phyloP scores from a whole-genome alignment of 2,797 vertebrate genomes.

The Chiroxiphia lanceolata region DNA sequence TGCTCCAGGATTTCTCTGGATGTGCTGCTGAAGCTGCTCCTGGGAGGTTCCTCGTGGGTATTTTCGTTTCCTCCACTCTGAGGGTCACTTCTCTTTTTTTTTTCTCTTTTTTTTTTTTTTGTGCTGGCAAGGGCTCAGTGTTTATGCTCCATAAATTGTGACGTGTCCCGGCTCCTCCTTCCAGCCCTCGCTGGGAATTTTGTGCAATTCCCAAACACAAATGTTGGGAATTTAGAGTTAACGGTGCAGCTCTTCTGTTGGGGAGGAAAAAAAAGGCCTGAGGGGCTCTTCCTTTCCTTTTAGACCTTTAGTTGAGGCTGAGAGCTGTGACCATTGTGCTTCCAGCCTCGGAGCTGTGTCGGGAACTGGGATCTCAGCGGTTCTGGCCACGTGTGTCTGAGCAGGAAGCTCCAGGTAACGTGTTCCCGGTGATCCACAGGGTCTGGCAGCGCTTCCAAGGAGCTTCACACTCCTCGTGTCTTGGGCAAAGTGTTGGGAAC shows the following conservation, averaged over 20 bases:
- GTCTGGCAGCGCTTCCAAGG: background rate
- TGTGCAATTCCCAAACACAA: background rate
- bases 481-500: background rate
- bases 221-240: background rate
- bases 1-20: background rate
- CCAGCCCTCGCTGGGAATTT: background rate
- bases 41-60: background rate
- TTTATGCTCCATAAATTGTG: background rate
- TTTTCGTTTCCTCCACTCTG: background rate
- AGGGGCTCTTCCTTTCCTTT: background rate
- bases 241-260: rapidly evolving
- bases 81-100: background rate
- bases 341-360: background rate
- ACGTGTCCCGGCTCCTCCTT: background rate
- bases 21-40: background rate
- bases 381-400: background rate
- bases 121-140: background rate
- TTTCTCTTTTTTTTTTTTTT: background rate
- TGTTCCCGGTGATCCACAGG: background rate
- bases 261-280: background rate
- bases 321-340: background rate
- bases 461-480: rapidly evolving
- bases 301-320: background rate
- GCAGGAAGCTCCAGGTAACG: background rate
- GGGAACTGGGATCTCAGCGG: background rate